Conservation (phyloP, 2,888 invertebrate genomes). For the Lycia hirtaria region DNA sequence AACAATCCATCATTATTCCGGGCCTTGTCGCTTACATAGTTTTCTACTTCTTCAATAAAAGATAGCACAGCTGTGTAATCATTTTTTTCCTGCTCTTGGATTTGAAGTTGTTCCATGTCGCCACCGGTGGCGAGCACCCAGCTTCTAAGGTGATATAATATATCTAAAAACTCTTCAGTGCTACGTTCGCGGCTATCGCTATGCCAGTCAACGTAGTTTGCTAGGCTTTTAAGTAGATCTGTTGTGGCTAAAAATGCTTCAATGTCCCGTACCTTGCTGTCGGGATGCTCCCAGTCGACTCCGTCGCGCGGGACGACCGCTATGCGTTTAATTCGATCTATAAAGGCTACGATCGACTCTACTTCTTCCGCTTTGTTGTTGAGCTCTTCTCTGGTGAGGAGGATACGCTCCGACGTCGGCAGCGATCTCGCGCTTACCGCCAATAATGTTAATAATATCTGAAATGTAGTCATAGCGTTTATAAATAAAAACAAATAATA, state of each 20-base stretch:
- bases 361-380: not conserved
- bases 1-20: not conserved
- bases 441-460: not conserved
- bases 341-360: not conserved
- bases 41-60: not conserved
- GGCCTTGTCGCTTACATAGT: not conserved
- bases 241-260: not conserved
- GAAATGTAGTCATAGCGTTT: not conserved
- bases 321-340: not conserved
- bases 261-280: not conserved
- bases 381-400: not conserved
- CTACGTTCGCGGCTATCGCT: not conserved
- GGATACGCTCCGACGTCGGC: not conserved
- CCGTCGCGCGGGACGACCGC: not conserved
- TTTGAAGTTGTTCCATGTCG: not conserved
- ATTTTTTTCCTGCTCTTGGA: not conserved
- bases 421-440: not conserved
- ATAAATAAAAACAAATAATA: not conserved
- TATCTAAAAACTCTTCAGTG: not conserved
- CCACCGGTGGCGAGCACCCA: constrained; percentile 1
- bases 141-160: not conserved
- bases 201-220: not conserved
- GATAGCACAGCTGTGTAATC: not conserved
- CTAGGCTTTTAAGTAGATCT: not conserved
- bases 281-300: not conserved